A percentile compares a stretch with the other conserved stretches of the same genome.
Evolutionary conservation across 2,888 invertebrate species (phyloP).

Genomic region (Agrotis exclamationis): DNA sequence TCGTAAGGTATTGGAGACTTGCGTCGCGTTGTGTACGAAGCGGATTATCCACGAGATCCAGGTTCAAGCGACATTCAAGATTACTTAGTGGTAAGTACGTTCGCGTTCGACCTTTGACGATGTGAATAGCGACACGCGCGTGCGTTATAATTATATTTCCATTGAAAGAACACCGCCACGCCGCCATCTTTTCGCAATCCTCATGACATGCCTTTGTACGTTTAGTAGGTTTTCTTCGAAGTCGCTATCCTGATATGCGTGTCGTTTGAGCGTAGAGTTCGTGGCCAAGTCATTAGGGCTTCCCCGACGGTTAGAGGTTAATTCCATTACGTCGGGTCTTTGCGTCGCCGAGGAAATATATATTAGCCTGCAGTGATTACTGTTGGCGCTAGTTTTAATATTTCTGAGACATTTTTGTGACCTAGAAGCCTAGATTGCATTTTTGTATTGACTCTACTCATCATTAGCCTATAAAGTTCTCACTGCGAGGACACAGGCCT

Average conservation of each 20-base stretch:
- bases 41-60: no score
- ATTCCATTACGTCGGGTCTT: conserved; percentile 65
- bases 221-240: no score
- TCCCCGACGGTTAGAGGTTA: conserved; percentile 59
- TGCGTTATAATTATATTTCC: neutral
- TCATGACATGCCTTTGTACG: no score
- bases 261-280: neutral
- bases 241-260: no score
- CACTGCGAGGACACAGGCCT: no score
- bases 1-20: no score
- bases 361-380: conserved; percentile 40
- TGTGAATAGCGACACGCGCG: neutral
- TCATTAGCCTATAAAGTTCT: no score
- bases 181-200: no score
- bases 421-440: conserved; percentile 15
- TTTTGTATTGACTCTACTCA: no score
- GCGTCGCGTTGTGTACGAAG: no score
- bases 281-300: conserved; percentile 48
- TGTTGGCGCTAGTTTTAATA: conserved; percentile 10
- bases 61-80: no score
- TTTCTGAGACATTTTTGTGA: conserved; percentile 2
- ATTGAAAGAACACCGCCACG: no score
- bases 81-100: neutral
- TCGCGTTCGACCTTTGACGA: neutral
- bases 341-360: conserved; percentile 38